Base-by-base conservation (phyloP, 1,140 invertebrate species). In the Gonioctena quinquepunctata region DNA sequence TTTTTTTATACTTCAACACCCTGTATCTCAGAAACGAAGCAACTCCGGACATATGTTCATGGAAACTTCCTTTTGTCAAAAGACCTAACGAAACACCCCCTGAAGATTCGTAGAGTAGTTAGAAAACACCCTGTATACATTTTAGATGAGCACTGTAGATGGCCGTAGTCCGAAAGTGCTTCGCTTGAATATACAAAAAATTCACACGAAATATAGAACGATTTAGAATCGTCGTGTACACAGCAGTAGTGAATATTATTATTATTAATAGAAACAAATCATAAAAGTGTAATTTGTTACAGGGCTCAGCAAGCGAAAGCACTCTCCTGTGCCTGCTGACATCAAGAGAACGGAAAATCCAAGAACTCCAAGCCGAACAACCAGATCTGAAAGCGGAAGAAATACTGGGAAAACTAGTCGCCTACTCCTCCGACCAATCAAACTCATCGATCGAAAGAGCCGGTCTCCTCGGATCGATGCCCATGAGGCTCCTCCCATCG, bases 401-500 rank as follows among this genome's bases (percentile, higher is more conserved):
- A 7, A 88, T 94, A n/a, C 89, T 90, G 76, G 85, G 87, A 0
- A 94, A 92, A 82, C 84, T 98, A 4, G 88, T 98, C 0, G 92
- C 92, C 16, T 98, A 98, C 80, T 90, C 91, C 7, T 97, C 95
- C 22, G 90, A 93, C 81, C 93, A 97, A 84, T 92, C 94, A 11
- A 97, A 98, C 82, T 96, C 93, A 7, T 96, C 94, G 0, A 93
- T 98, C 0, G 95, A 97, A 81, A 93, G 96, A 81, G 91, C 94
- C 0, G 93, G 92, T 7, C 82, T 95, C 21, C 83, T 98, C 25
- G 92, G 90, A 0, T 91, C 94, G 6, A 90, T 98, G 76, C 90
- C 90, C 62, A 92, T 97, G 86, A 85, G 90, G 69, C 85, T 96
- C 27, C 82, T 98, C 13, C 89, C 92, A 61, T 86, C 91, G 0